A percentile compares a stretch with the other conserved stretches of the same genome.
Evolutionary conservation across 2,113 vertebrate genomes (phyloP).

Genomic region (Varanus salvator): DNA sequence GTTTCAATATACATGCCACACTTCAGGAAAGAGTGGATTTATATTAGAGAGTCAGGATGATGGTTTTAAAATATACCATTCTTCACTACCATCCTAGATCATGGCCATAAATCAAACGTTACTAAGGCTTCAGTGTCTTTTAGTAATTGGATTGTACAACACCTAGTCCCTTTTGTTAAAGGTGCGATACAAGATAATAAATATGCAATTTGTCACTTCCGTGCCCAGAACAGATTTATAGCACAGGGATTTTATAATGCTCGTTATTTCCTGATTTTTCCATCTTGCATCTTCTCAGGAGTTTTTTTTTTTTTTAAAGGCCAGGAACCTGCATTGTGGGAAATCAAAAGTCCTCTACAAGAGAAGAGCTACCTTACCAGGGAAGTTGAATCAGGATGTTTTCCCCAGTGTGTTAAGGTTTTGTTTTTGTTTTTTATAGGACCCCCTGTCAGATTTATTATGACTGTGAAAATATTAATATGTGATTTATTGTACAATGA

Average conservation of each 20-base stretch:
- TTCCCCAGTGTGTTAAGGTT: slow-evolving; percentile 56
- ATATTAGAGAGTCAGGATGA: neutral
- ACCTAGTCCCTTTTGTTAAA: slow-evolving; percentile 56
- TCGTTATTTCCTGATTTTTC: slow-evolving; percentile 67
- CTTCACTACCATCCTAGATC: slow-evolving; percentile 57
- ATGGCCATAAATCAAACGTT: slow-evolving; percentile 49
- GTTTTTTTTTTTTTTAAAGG: no score
- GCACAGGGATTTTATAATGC: slow-evolving; percentile 62
- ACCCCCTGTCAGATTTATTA: slow-evolving; percentile 25
- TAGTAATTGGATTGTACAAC: slow-evolving; percentile 67
- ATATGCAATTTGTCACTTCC: slow-evolving; percentile 68
- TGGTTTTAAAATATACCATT: slow-evolving; percentile 33
- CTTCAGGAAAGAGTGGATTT: neutral
- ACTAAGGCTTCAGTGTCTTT: slow-evolving; percentile 62
- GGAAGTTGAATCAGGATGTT: slow-evolving; percentile 63
- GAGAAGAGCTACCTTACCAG: slow-evolving; percentile 45
- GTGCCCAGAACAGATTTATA: slow-evolving; percentile 58
- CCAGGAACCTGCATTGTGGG: slow-evolving; percentile 44
- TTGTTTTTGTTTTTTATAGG: slow-evolving; percentile 12
- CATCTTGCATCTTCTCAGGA: slow-evolving; percentile 60
- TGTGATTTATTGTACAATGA: slow-evolving; percentile 24
- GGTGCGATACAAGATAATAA: slow-evolving; percentile 61
- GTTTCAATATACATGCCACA: neutral
- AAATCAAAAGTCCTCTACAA: slow-evolving; percentile 47
- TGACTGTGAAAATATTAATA: slow-evolving; percentile 38